Evolutionary conservation across 2,888 invertebrate genomes (phyloP).

Genomic region (Temnothorax unifasciatus): DNA sequence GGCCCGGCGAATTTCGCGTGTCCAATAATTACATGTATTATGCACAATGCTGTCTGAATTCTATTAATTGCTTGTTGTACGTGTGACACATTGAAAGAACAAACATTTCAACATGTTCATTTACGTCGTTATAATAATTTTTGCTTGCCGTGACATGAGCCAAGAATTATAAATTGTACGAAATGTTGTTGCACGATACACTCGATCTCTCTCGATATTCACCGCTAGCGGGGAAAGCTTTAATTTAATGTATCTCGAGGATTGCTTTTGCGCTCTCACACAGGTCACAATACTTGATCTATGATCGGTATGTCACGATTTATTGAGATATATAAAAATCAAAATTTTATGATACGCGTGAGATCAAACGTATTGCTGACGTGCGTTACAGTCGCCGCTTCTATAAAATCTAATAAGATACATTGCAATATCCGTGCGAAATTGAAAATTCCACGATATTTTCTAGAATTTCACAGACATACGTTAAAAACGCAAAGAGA

Average conservation of each 20-base stretch:
- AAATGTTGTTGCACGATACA: background rate
- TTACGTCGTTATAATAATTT: slow-evolving; percentile 29
- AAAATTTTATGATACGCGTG: slow-evolving; percentile 37
- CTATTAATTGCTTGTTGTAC: slow-evolving; percentile 41
- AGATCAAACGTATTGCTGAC: slow-evolving; percentile 38
- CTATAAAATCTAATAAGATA: slow-evolving; percentile 25
- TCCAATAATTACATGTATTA: slow-evolving; percentile 30
- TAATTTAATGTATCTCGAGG: slow-evolving; percentile 50
- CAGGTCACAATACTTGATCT: slow-evolving; percentile 42
- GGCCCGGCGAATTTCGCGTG: slow-evolving; percentile 13
- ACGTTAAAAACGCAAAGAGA: background rate
- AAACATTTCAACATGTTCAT: slow-evolving; percentile 16
- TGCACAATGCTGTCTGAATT: slow-evolving; percentile 18
- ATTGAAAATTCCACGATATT: slow-evolving; percentile 11
- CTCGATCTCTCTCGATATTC: slow-evolving; percentile 39
- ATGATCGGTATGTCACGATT: slow-evolving; percentile 5
- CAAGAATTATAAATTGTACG: slow-evolving; percentile 46
- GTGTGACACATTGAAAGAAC: slow-evolving; percentile 16
- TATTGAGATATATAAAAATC: slow-evolving; percentile 36
- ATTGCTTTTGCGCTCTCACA: slow-evolving; percentile 40
- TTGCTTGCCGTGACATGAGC: slow-evolving; percentile 32
- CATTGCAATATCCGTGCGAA: background rate
- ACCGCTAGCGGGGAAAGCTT: background rate
- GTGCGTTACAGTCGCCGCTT: background rate
- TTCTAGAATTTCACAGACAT: background rate